These are phyloP conservation scores for Phortica variegata DNA, from an alignment of 1,140 invertebrate species.

Conservation along the genomic window DNA sequence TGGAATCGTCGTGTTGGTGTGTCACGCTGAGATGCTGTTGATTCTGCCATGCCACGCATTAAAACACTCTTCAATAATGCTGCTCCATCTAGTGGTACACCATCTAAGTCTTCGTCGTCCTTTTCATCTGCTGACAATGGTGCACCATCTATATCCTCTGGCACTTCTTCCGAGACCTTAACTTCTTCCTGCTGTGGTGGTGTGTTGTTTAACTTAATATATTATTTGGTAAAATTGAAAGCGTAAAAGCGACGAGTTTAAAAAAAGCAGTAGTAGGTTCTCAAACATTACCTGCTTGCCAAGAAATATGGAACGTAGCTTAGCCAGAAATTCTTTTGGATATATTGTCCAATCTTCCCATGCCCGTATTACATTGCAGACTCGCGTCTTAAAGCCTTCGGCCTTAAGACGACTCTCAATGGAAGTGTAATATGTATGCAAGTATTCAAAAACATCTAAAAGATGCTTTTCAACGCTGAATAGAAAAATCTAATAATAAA, in stretches of 20 bases:
- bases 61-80: constrained; percentile 72
- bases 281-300: constrained; percentile 59
- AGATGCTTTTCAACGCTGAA: constrained; percentile 84
- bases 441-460: constrained; percentile 81
- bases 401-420: constrained; percentile 89
- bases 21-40: constrained; percentile 21
- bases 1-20: constrained; percentile 19
- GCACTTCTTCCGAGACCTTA: constrained; percentile 44
- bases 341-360: constrained; percentile 99
- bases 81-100: constrained; percentile 77
- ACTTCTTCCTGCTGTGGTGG: constrained; percentile 30
- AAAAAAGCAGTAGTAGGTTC: background rate
- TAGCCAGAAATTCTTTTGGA: constrained; percentile 88
- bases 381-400: constrained; percentile 93
- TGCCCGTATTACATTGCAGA: constrained; percentile 91
- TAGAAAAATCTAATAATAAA: constrained; percentile 1
- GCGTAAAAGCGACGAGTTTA: constrained; percentile 19
- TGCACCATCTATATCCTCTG: constrained; percentile 68
- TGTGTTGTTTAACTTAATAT: constrained; percentile 8
- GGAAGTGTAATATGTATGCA: constrained; percentile 74
- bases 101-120: constrained; percentile 75
- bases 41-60: constrained; percentile 59
- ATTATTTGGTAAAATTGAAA: too few relatives aligned
- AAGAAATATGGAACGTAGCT: constrained; percentile 88
- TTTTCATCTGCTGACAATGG: constrained; percentile 65